A percentile compares a stretch with the other conserved stretches of the same genome.
Conservation (phyloP, 2,888 invertebrate species). For the Xylophagus ater region DNA sequence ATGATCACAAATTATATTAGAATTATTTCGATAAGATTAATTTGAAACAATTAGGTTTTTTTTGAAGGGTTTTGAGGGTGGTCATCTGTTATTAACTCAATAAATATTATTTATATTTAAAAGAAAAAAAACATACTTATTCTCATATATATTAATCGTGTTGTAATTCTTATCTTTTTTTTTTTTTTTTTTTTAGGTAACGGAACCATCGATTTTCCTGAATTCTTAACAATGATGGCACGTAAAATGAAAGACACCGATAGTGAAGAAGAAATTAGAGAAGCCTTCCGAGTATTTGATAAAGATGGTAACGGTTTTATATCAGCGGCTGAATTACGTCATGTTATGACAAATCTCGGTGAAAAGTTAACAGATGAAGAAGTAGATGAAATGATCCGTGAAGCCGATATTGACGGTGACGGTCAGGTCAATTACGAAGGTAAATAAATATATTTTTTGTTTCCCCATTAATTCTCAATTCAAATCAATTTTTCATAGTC, state of each 20-base stretch:
- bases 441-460: slow-evolving; percentile 19
- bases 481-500: too few species aligned
- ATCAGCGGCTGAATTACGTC: slow-evolving; percentile 94
- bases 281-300: slow-evolving; percentile 98
- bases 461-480: slow-evolving; percentile 4
- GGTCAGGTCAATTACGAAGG: slow-evolving; percentile 68
- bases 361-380: slow-evolving; percentile 99
- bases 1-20: too few species aligned
- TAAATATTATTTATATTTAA: too few species aligned
- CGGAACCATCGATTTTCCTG: slow-evolving; percentile 99
- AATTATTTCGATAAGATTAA: too few species aligned
- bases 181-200: slow-evolving; percentile 57
- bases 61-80: too few species aligned
- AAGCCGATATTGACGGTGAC: slow-evolving; percentile 98
- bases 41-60: too few species aligned
- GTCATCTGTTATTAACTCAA: too few species aligned
- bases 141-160: neutral
- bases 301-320: slow-evolving; percentile 99
- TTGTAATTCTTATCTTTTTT: neutral
- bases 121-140: neutral
- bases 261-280: slow-evolving; percentile 97
- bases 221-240: slow-evolving; percentile 99
- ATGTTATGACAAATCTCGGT: slow-evolving; percentile 99
- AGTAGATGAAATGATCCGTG: slow-evolving; percentile 98
- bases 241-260: slow-evolving; percentile 99